Conservation (phyloP, 2,113 vertebrate species). For the Ammodytes marinus region DNA sequence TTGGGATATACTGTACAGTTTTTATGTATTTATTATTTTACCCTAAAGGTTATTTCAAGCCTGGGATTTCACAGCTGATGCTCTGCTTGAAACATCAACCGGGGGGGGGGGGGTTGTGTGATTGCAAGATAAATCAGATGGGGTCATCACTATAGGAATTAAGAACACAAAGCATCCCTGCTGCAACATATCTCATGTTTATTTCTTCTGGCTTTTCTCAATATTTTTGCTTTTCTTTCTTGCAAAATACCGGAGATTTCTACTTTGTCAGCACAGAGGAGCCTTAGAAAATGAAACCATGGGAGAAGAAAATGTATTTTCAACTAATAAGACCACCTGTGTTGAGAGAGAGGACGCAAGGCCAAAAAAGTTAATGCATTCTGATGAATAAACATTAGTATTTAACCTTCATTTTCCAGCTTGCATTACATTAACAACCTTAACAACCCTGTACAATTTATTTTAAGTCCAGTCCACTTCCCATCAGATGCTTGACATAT, state of each 20-base stretch:
- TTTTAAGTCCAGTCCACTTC: background rate
- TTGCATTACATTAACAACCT: background rate
- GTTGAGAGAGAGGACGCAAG: background rate
- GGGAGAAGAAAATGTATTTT: no score
- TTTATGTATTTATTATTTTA: background rate
- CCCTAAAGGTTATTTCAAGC: background rate
- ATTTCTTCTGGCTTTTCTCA: background rate
- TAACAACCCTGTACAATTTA: background rate
- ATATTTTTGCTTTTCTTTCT: background rate
- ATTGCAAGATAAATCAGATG: background rate
- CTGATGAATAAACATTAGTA: background rate
- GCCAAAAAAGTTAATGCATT: background rate
- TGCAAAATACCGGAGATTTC: background rate
- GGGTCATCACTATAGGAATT: background rate
- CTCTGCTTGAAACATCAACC: background rate
- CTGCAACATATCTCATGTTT: background rate
- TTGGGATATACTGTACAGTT: background rate
- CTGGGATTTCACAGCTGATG: background rate
- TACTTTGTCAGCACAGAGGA: background rate
- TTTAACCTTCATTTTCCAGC: background rate
- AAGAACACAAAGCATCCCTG: conserved; percentile 11
- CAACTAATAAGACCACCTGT: no score
- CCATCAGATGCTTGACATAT: background rate
- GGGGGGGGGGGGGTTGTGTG: background rate
- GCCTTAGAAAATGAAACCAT: background rate